Base-by-base conservation (phyloP, 2,113 vertebrate species). In the Micromys minutus region DNA sequence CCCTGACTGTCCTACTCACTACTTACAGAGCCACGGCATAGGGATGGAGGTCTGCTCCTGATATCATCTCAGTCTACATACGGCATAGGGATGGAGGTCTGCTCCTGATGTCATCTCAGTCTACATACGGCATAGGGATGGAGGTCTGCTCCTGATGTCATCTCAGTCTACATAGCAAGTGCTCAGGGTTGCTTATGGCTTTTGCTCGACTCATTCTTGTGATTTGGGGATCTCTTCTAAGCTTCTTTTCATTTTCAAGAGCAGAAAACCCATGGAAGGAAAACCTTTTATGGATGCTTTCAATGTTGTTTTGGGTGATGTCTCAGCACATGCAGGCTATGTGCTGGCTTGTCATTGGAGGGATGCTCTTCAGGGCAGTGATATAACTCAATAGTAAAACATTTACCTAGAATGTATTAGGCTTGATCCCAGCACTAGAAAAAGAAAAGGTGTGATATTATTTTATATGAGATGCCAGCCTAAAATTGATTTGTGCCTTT, bases 131-230 rank as follows among this genome's bases (percentile, higher is more conserved):
- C 6, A 22, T 3, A 79, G 61, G 61, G 72, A 34, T 36, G 22
- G 26, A 31, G 4, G 52, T 93, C 55, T 75, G 88, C 39, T 74
- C 22, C 83, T 87, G 22, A 24, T 63, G 34, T 31, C 50, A 87
- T 85, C 22, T 87, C 29, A 86, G 65, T 57, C 42, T 61, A 93
- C 52, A 71, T 2, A 59, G 5, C 22, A 85, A 75, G 24, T 90
- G 17, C 7, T 87, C 69, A 71, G 63, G 39, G 87, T 92, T 89
- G 47, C 39, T 67, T 16, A 42, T 69, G 39, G 31, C 11, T 77
- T 96, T 87, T 90, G 72, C 67, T 74, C 72, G 91, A 91, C 61
- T 95, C 47, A 92, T 42, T 65, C 52, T 77, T 84, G 1, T 67
- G 81, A 85, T 12, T 87, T 26, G 88, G 84, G 17, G 50, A 36